A percentile compares a stretch with the other conserved stretches of the same genome.
Conservation (phyloP, 2,113 vertebrate species). For the Colinus virginianus region DNA sequence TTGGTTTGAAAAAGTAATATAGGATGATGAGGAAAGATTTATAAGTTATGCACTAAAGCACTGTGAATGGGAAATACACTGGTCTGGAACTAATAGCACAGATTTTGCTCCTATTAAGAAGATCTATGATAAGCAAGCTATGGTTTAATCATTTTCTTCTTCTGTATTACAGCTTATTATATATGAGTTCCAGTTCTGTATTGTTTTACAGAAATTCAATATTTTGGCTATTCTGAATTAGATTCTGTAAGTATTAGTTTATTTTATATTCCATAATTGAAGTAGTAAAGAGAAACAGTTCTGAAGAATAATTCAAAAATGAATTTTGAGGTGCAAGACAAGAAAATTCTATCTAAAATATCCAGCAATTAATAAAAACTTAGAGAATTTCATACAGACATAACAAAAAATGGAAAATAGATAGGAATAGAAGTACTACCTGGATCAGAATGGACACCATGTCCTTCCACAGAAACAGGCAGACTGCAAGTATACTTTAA, state of each 20-base stretch:
- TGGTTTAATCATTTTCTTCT: slow-evolving; percentile 54
- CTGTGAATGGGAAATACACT: slow-evolving; percentile 66
- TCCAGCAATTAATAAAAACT: not conserved
- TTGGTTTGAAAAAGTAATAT: slow-evolving; percentile 72
- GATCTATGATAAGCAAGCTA: slow-evolving; percentile 55
- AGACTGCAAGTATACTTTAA: not conserved
- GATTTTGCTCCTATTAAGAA: slow-evolving; percentile 67
- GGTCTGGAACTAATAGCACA: slow-evolving; percentile 68
- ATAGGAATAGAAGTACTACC: not conserved
- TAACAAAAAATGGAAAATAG: not conserved
- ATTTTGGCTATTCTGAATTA: slow-evolving; percentile 38
- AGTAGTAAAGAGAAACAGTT: not conserved
- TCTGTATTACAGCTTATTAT: slow-evolving; percentile 42
- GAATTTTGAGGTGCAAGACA: not conserved
- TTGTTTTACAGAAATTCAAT: slow-evolving; percentile 59
- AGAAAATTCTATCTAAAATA: not conserved
- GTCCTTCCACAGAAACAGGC: not conserved
- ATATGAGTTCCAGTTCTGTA: slow-evolving; percentile 20
- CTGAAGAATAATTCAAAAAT: not conserved
- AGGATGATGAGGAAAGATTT: slow-evolving; percentile 71
- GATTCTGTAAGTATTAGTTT: not conserved
- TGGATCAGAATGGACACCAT: not conserved
- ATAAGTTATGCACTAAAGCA: slow-evolving; percentile 72
- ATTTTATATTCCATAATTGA: slow-evolving; percentile 24
- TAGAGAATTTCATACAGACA: not conserved